These are phyloP conservation scores for Dromius quadrimaculatus DNA, from an alignment of 2,888 invertebrate species.

Conservation along the genomic window DNA sequence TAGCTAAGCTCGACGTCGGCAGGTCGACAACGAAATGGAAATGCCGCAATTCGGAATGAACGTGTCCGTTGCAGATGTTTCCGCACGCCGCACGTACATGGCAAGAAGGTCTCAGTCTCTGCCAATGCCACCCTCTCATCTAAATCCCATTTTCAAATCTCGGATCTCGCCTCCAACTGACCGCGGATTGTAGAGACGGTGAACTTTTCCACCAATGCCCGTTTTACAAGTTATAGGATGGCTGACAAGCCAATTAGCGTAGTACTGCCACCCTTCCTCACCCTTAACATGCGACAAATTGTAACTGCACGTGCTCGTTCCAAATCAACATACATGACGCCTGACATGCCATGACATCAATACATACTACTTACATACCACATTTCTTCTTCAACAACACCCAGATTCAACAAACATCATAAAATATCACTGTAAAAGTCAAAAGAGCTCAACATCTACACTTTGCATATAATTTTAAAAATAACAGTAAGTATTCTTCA, in stretches of 20 bases:
- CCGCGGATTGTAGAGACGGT: conserved; percentile 1
- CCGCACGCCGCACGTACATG: conserved; percentile 59
- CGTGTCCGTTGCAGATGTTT: conserved; percentile 68
- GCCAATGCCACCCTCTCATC: too few relatives aligned
- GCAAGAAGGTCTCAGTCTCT: conserved; percentile 3
- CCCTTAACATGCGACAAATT: conserved; percentile 15
- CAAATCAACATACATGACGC: conserved; percentile 8
- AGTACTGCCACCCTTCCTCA: background rate
- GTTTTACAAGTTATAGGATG: conserved; percentile 16
- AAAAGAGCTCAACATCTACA: too few relatives aligned
- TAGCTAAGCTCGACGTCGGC: background rate
- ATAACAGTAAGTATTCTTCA: too few relatives aligned
- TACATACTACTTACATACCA: conserved; percentile 10
- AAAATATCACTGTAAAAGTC: too few relatives aligned
- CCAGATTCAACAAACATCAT: too few relatives aligned
- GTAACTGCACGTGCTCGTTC: conserved; percentile 11
- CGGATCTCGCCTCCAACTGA: conserved; percentile 2
- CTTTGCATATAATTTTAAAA: too few relatives aligned
- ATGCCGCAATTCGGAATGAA: conserved; percentile 65
- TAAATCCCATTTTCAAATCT: background rate
- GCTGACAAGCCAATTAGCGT: conserved; percentile 31
- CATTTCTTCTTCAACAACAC: too few relatives aligned
- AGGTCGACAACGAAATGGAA: conserved; percentile 58
- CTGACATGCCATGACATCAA: too few relatives aligned
- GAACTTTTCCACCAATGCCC: conserved; percentile 14